Evolutionary conservation across 2,797 vertebrate species (phyloP), one percentile per base, ranked within the genome.

Genomic region (Nothura maculosa): DNA sequence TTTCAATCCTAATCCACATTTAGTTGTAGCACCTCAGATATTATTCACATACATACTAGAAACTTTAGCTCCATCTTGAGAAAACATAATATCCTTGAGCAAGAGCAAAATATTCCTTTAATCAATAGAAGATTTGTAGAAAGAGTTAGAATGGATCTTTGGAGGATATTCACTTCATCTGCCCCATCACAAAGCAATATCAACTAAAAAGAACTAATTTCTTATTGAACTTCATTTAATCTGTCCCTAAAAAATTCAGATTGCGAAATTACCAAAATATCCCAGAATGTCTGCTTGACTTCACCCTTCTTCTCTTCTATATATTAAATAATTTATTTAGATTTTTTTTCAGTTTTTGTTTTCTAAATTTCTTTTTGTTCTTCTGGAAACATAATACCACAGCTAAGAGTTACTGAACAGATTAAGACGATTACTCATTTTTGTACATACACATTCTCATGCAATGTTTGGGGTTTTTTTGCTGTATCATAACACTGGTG

Each of bases 251-350:
- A 73, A 85, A 52, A 52, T 20, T 24, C 48, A 14, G 5, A 8
- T 22, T 2, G 13, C 57, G 6, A 21, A 85, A 58, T 36, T 47
- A 28, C 30, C 42, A 22, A 7, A 55, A 21, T 14, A 8, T 5
- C 5, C 8, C 9, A 4, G 2, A 2, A 5, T 9, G 1, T 47
- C 19, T 54, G 25, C 8, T 30, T 45, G 20, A 40, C 66, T 76
- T 76, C 9, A 62, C 21, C 25, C 12, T 60, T 70, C 50, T 70
- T 57, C 9, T 69, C 32, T 60, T 86, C 45, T 22, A 30, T 16
- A 14, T 58, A 28, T 78, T 47, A 21, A 62, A 40, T 52, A 79
- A 52, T 7, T 28, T 82, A 28, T 64, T 78, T 69, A 13, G 47
- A 27, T 54, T 86, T 90, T 74, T 74, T 43, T 1, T 5, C 32